phyloP scores from a whole-genome alignment of 2,888 invertebrate species.

The Trichacis sp. region DNA sequence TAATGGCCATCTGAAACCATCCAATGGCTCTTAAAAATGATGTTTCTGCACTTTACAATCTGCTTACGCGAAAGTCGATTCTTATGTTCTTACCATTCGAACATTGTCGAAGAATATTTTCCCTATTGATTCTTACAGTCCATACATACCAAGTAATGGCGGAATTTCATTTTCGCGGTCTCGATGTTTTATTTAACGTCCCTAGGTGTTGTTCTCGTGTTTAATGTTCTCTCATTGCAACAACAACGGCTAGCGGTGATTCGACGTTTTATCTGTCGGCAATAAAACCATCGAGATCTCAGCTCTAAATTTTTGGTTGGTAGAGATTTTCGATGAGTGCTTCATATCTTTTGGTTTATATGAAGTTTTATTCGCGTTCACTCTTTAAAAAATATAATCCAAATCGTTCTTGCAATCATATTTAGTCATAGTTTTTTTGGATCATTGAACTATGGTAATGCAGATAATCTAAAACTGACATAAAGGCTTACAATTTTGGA shows the following conservation, averaged over 20 bases:
- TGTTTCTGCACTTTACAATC: conserved; percentile 48
- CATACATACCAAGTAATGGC: conserved; percentile 5
- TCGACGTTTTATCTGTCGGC: neutral
- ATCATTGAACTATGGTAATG: too few relatives aligned
- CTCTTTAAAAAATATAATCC: too few relatives aligned
- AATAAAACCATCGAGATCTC: neutral
- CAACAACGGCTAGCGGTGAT: neutral
- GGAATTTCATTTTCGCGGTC: conserved; percentile 5
- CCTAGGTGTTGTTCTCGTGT: neutral
- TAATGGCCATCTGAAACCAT: conserved; percentile 46
- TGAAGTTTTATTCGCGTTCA: too few relatives aligned
- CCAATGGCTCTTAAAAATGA: conserved; percentile 43
- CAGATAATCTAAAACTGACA: too few relatives aligned
- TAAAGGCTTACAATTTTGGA: too few relatives aligned
- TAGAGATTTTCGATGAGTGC: too few relatives aligned
- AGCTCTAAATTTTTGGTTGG: neutral
- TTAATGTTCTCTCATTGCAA: conserved; percentile 1
- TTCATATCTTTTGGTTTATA: too few relatives aligned
- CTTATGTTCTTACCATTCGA: conserved; percentile 24
- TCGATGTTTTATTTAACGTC: conserved; percentile 5
- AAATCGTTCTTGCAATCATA: too few relatives aligned
- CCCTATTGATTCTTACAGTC: conserved; percentile 7
- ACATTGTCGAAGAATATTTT: conserved; percentile 24
- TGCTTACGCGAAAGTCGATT: conserved; percentile 40
- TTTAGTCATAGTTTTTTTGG: too few relatives aligned